These are phyloP conservation scores for Mythimna ferrago DNA, from an alignment of 2,888 invertebrate genomes.

Conservation along the genomic window DNA sequence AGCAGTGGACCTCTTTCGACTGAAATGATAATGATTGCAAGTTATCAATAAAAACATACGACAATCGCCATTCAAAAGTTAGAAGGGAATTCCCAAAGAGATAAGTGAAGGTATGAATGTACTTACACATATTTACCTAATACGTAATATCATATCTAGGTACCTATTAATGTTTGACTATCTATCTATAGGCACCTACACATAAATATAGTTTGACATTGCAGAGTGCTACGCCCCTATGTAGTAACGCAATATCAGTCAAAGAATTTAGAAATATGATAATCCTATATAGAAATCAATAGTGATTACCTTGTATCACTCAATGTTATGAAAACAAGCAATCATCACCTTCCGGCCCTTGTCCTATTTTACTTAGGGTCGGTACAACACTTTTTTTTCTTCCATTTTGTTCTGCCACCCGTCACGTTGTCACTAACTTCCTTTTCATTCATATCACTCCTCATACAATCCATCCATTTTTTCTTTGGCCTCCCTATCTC, in stretches of 20 bases:
- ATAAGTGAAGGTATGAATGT: not conserved
- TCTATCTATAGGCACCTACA: not conserved
- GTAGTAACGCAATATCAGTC: constrained; percentile 29
- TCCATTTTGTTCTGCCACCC: no score
- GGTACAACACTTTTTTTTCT: no score
- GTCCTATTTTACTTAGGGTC: no score
- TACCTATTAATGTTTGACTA: not conserved
- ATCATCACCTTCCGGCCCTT: no score
- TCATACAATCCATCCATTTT: no score
- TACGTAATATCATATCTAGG: not conserved
- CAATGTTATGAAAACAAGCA: not conserved
- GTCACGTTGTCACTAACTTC: no score
- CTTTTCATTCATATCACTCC: no score
- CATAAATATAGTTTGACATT: constrained; percentile 23
- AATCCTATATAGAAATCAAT: constrained; percentile 12
- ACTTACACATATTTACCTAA: not conserved
- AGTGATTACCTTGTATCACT: not conserved
- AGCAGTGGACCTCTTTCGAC: no score
- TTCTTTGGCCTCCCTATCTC: no score
- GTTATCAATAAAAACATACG: not conserved
- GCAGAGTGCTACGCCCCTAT: constrained; percentile 41
- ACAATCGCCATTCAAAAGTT: not conserved
- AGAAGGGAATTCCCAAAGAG: constrained; percentile 6
- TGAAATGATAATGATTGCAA: no score
- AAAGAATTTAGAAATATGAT: constrained; percentile 20